Percentiles rank a stretch among this genome's conserved stretches.
Conservation (phyloP, 2,888 invertebrate genomes). For the Platynereis dumerilii region DNA sequence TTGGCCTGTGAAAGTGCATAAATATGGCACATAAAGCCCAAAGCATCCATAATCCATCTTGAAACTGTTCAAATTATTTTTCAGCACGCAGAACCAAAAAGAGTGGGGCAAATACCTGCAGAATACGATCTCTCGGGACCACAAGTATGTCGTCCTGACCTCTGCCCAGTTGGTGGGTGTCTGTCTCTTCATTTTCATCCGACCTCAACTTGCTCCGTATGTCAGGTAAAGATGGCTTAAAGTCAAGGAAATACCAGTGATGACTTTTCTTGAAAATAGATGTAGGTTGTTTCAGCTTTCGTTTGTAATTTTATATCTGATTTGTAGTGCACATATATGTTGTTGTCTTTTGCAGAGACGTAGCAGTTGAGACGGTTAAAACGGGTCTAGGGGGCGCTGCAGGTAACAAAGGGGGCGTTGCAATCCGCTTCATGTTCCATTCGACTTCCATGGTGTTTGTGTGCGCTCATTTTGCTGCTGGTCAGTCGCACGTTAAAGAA, state of each 20-base stretch:
- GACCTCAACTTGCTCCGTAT: constrained; percentile 85
- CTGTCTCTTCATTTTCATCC: constrained; percentile 91
- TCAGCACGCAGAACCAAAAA: constrained; percentile 86
- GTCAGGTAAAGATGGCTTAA: constrained; percentile 71
- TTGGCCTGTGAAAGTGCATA: too few species aligned
- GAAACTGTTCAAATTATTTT: too few species aligned
- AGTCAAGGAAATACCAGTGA: too few species aligned
- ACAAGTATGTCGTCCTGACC: constrained; percentile 86
- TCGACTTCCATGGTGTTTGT: constrained; percentile 96
- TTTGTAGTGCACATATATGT: too few species aligned
- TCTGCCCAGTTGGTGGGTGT: constrained; percentile 97
- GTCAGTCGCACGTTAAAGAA: constrained; percentile 93
- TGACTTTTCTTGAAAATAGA: too few species aligned
- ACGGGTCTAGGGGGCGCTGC: constrained; percentile 98
- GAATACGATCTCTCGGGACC: constrained; percentile 86
- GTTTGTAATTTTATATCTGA: too few species aligned
- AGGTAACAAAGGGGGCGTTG: constrained; percentile 95
- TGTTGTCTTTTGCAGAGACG: constrained; percentile 71
- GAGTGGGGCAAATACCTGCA: constrained; percentile 95
- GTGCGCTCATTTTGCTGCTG: constrained; percentile 98
- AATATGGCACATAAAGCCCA: too few species aligned
- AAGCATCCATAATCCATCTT: too few species aligned
- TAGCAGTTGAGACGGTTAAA: constrained; percentile 94
- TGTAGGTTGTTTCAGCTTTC: too few species aligned
- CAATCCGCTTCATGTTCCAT: constrained; percentile 88